Evolutionary conservation across 2,113 vertebrate species (phyloP), one percentile per base, ranked within the genome.

Genomic region (Miniopterus natalensis): DNA sequence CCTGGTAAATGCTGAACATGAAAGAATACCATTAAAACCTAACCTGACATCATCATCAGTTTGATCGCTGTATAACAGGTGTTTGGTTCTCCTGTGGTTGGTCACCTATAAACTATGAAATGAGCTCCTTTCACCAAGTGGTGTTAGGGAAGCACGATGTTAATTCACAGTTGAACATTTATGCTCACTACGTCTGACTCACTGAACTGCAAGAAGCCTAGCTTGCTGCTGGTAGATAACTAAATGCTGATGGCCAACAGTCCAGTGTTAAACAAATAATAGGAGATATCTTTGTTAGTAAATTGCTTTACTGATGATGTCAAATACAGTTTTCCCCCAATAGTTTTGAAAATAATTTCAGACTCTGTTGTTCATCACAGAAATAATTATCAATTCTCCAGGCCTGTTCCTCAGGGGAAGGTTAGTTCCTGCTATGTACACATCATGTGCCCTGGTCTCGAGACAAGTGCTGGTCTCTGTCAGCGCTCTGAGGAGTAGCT

Each of bases 341-440:
- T 7, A 14, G 68, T 65, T 45, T 75, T 88, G 12, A 80, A 70
- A 88, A 49, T 51, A 49, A 88, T 80, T 80, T 49, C 84, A 93
- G 8, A 66, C n/a, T 86, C n/a, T 75, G 25, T 42, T 71, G 20
- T 40, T 94, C 31, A 79, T 51, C 11, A 25, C 29, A 40, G 18
- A 85, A 92, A 77, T 93, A 84, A 79, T 88, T 4, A 84, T 18
- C 42, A 66, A 15, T 21, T 81, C 17, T 88, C 51, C 84, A 95
- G 85, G 4, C 10, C 12, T 71, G 9, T n/a, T 88, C 10, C 51
- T 75, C 65, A 81, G 5, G 9, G 14, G 47, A 81, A 6, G 25
- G n/a, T 86, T 86, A 4, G 1, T 73, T 77, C 6, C 14, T 70
- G 13, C 42, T 55, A 49, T 70, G 23, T 14, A 81, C 25, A 91